These are phyloP conservation scores for Aleiodes sp. DNA, from an alignment of 1,140 invertebrate species.

Conservation along the genomic window DNA sequence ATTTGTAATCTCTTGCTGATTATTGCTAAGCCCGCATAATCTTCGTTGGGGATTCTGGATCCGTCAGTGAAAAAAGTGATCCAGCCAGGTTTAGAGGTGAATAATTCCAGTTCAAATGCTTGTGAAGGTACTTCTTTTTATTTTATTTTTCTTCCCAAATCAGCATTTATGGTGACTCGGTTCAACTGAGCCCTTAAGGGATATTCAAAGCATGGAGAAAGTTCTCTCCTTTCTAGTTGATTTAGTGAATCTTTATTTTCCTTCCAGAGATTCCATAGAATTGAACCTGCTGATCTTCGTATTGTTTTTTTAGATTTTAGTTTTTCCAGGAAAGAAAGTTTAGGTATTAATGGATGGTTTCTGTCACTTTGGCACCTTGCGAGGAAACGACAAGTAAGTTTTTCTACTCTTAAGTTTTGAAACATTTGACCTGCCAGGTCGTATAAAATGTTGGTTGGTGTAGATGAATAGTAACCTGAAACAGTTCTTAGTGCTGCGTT, in stretches of 20 bases:
- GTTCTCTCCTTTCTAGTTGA: neutral
- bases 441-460: conserved; percentile 29
- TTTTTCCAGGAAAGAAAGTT: conserved; percentile 12
- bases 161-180: neutral
- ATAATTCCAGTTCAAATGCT: neutral
- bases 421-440: conserved; percentile 29
- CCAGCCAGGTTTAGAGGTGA: neutral
- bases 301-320: conserved; percentile 8
- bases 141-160: conserved; percentile 20
- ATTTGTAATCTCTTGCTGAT: neutral
- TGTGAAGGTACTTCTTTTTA: neutral
- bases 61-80: neutral
- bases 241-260: conserved; percentile 9
- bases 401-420: conserved; percentile 9
- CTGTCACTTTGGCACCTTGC: neutral
- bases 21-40: neutral
- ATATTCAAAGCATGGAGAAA: conserved; percentile 15
- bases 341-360: conserved; percentile 4
- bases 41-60: neutral
- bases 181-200: conserved; percentile 20
- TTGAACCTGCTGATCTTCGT: neutral
- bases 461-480: conserved; percentile 32
- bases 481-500: conserved; percentile 23
- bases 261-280: no score
- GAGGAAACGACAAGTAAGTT: conserved; percentile 9